Base-by-base conservation (phyloP, 2,797 vertebrate species). In the Cyclura pinguis region DNA sequence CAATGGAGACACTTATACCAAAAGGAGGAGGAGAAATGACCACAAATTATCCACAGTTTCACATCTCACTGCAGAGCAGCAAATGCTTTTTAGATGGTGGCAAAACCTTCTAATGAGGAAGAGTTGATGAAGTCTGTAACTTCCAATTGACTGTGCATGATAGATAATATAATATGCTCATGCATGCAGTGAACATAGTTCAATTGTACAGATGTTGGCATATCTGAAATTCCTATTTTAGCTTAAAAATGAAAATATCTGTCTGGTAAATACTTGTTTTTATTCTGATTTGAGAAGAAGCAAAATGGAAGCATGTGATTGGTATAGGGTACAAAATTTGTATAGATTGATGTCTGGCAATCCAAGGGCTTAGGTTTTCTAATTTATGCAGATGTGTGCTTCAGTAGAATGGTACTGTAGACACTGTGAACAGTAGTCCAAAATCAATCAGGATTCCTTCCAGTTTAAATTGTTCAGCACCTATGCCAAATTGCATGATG, bases 121-220 rank as follows among this genome's bases (percentile, higher is more conserved):
- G 16, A 72, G 42, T 29, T 47, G n/a, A 88, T 59, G 47, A 57
- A 32, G n/a, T 38, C 87, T 32, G 52, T 20, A 72, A 32, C 87
- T 88, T 59, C 16, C 67, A 83, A 6, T 4, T 88, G 52, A 50
- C 27, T 62, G 55, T 67, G 83, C 20, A 88, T 6, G 87, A 88
- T 18, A 74, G 87, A 38, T 76, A 74, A 88, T 72, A 81, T 73
- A 82, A 57, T 59, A 27, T 76, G 52, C n/a, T n/a, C 50, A 74
- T 16, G 16, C 35, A 74, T 57, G 10, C 52, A 76, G 52, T 22
- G 27, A 76, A 83, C 29, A 27, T 62, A 88, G 76, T 83, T 67
- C 55, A 88, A 76, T 88, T 76, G 35, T 38, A 83, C 50, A 83
- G 27, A 83, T 62, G 52, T n/a, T 83, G 67, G 42, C 27, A 76